Evolutionary conservation across 2,888 invertebrate species (phyloP).

Genomic region (Eueremaeus valkanovi): DNA sequence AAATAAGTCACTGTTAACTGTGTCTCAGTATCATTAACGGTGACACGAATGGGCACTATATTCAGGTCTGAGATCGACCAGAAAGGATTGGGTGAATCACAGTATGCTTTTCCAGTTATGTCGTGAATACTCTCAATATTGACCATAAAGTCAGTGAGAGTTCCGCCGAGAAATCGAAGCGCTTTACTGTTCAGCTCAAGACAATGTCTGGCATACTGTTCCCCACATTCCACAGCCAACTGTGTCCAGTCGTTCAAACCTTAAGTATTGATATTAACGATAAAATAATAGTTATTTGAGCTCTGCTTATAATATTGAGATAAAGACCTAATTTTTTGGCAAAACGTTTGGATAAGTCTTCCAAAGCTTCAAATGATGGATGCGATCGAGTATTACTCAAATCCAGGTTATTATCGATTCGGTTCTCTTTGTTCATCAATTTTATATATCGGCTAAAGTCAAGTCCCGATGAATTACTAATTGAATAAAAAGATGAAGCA

Average conservation of each 20-base stretch:
- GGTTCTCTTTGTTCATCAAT: slow-evolving; percentile 4
- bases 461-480: not conserved
- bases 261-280: not conserved
- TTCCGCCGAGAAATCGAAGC: slow-evolving; percentile 76
- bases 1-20: slow-evolving; percentile 36
- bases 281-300: not conserved
- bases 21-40: slow-evolving; percentile 34
- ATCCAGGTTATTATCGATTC: not conserved
- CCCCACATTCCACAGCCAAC: slow-evolving; percentile 38
- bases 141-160: slow-evolving; percentile 77
- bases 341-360: slow-evolving; percentile 33
- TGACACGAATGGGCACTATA: slow-evolving; percentile 35
- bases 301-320: no score
- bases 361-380: slow-evolving; percentile 33
- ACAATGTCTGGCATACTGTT: slow-evolving; percentile 42
- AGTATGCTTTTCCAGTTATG: slow-evolving; percentile 58
- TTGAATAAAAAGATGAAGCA: not conserved
- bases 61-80: slow-evolving; percentile 19
- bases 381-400: not conserved
- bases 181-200: slow-evolving; percentile 64
- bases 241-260: slow-evolving; percentile 34
- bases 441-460: not conserved
- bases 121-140: slow-evolving; percentile 85
- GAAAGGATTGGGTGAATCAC: slow-evolving; percentile 26
- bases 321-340: slow-evolving; percentile 40